These are phyloP conservation scores for Phortica variegata DNA, from an alignment of 1,140 invertebrate genomes.

Conservation along the genomic window DNA sequence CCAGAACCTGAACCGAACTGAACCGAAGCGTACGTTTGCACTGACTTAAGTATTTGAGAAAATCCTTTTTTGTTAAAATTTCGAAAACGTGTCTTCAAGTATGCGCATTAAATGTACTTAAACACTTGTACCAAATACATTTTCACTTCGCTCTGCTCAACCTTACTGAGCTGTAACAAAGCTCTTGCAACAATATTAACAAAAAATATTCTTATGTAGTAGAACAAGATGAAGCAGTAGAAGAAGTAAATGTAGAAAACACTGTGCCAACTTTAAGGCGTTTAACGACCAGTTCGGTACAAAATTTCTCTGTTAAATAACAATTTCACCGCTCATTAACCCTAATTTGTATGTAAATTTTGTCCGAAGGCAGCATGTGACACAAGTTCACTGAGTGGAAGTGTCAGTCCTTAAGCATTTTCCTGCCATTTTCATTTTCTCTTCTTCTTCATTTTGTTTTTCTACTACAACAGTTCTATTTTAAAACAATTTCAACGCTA, in stretches of 20 bases:
- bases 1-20: too few species aligned
- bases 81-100: constrained; percentile 45
- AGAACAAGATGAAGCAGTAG: too few species aligned
- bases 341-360: constrained; percentile 55
- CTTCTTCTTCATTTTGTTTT: constrained; percentile 13
- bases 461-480: too few species aligned
- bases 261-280: constrained; percentile 36
- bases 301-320: constrained; percentile 36
- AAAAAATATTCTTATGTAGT: too few species aligned
- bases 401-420: constrained; percentile 34
- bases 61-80: constrained; percentile 22
- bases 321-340: constrained; percentile 55
- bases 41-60: too few species aligned
- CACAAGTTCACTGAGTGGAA: background rate
- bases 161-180: too few species aligned
- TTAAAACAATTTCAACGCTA: too few species aligned
- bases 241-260: too few species aligned
- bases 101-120: background rate
- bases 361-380: constrained; percentile 20
- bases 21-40: too few species aligned
- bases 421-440: constrained; percentile 13
- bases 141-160: constrained; percentile 17
- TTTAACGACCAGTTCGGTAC: constrained; percentile 40
- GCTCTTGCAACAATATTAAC: too few species aligned
- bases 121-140: constrained; percentile 18